Evolutionary conservation across 2,888 invertebrate genomes (phyloP), one percentile per base, ranked within the genome.

Genomic region (Acronicta leporina): DNA sequence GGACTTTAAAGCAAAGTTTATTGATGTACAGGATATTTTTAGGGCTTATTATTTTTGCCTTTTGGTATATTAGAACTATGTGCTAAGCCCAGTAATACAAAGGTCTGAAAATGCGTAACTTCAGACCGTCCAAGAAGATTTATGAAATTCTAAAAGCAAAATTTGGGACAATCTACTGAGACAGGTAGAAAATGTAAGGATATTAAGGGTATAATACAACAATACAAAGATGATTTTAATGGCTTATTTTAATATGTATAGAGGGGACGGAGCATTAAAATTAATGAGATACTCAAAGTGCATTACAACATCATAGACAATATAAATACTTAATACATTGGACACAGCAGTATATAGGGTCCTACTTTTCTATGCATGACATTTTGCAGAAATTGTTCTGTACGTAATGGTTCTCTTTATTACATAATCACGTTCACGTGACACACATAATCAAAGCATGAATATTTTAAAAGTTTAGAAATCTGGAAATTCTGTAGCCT

Each of bases 281-380:
- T 75, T 66, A 73, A 77, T 66, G 60, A 68, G 66, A 65, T 70
- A 78, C 70, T 75, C 76, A 82, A 84, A 84, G 79, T 80, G 72
- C 80, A 81, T 82, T 77, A 83, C 83, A 82, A 84, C 82, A 84
- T 82, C 84, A 81, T 69, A 75, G 66, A 79, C 77, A 67, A 68
- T 73, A 66, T 72, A 71, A 69, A 74, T 72, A 73, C 66, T 77
- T 79, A 73, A 78, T 68, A 77, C 63, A 66, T 65, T 61, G 68
- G 75, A 72, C 73, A 61, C 65, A 65, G 55, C 65, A 65, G 71
- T 57, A 68, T 60, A 63, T 51, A 63, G 43, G 62, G 51, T 59
- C 59, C 75, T 71, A 65, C 61, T 69, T 67, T 61, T 42, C 60
- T 48, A 73, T 67, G 66, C 52, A 73, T 65, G 62, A 62, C 51